A percentile compares a stretch with the other conserved stretches of the same genome.
These are phyloP conservation scores for Hucho hucho DNA, from an alignment of 2,113 vertebrate genomes.

Conservation along the genomic window DNA sequence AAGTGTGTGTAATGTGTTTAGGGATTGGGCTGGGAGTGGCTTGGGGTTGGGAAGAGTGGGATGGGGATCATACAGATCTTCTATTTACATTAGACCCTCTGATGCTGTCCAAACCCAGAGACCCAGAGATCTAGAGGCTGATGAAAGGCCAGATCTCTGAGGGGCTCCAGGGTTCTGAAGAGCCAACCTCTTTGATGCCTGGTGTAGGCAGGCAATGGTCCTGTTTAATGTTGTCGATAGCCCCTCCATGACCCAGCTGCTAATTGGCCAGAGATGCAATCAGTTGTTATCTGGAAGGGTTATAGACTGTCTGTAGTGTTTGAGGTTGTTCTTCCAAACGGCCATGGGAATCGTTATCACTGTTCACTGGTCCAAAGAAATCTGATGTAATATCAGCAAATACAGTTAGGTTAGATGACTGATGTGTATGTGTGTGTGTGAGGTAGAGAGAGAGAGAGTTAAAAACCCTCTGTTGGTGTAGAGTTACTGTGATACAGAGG, in stretches of 20 bases:
- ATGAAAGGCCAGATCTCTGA: conserved; percentile 24
- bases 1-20: conserved; percentile 33
- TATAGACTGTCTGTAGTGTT: no score
- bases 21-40: conserved; percentile 8
- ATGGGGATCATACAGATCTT: not conserved
- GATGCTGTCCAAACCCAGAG: conserved; percentile 51
- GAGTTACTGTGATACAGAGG: conserved; percentile 60
- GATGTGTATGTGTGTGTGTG: no score
- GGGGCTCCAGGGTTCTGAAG: conserved; percentile 14
- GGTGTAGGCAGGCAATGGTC: conserved; percentile 3
- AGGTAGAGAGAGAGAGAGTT: not conserved
- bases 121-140: conserved; percentile 17
- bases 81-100: conserved; percentile 56
- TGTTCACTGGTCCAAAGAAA: no score
- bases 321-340: no score
- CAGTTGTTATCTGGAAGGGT: no score
- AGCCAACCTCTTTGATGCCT: conserved; percentile 16
- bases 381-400: no score
- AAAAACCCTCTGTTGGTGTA: conserved; percentile 34
- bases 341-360: no score
- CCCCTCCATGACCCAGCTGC: conserved; percentile 44
- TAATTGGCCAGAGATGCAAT: conserved; percentile 49
- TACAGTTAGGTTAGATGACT: no score
- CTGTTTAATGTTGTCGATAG: conserved; percentile 44
- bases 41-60: conserved; percentile 6